These are phyloP conservation scores for Leucophenga maculata DNA, from an alignment of 2,888 invertebrate species.

Conservation along the genomic window DNA sequence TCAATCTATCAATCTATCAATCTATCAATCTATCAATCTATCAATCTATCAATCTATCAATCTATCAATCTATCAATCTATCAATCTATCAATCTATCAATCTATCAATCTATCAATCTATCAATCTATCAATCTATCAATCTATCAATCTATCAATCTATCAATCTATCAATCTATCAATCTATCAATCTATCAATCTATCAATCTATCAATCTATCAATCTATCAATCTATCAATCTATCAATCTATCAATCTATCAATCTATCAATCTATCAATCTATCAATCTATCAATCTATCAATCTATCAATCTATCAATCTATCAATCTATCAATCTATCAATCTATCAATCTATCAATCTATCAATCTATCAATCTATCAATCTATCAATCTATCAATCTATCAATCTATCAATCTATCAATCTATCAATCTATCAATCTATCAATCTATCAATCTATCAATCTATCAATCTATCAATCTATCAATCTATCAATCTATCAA, in stretches of 20 bases:
- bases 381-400: background rate
- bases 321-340: too few relatives aligned
- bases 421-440: too few relatives aligned
- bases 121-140: background rate
- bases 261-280: slow-evolving; percentile 6
- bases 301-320: background rate
- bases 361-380: background rate
- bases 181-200: slow-evolving; percentile 9
- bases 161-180: slow-evolving; percentile 7
- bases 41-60: too few relatives aligned
- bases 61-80: too few relatives aligned
- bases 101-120: too few relatives aligned
- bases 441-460: too few relatives aligned
- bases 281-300: slow-evolving; percentile 2
- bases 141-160: slow-evolving; percentile 9
- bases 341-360: background rate
- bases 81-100: too few relatives aligned
- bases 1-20: too few relatives aligned
- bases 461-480: too few relatives aligned
- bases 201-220: slow-evolving; percentile 7
- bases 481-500: too few relatives aligned
- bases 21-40: too few relatives aligned
- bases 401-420: background rate
- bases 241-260: slow-evolving; percentile 4
- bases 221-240: slow-evolving; percentile 9